Conservation (phyloP, 1,140 invertebrate species). For the Cheumatopsyche charites region DNA sequence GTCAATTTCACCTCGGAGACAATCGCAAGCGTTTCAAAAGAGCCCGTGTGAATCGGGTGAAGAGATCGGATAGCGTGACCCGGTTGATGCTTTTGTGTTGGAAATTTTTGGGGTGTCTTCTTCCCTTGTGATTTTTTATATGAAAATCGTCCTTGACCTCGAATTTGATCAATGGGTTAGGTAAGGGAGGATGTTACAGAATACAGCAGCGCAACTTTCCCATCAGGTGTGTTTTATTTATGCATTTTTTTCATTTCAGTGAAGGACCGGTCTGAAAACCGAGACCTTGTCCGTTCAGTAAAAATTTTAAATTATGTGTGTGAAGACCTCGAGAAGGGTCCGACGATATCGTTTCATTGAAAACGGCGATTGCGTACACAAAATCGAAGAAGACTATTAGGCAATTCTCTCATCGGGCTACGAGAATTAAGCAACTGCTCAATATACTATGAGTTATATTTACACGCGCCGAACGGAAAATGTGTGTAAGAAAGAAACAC, state of each 20-base stretch:
- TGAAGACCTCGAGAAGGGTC: background rate
- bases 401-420: slow-evolving; percentile 22
- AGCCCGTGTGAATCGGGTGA: background rate
- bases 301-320: too few species aligned
- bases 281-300: too few species aligned
- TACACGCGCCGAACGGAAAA: too few species aligned
- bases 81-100: background rate
- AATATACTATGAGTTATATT: background rate
- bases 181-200: slow-evolving; percentile 5
- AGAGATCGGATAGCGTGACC: slow-evolving; percentile 19
- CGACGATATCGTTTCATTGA: slow-evolving; percentile 17
- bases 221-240: slow-evolving; percentile 10
- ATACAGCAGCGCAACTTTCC: background rate
- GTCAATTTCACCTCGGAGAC: background rate
- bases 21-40: background rate
- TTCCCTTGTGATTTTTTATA: background rate
- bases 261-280: too few species aligned
- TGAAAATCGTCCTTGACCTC: slow-evolving; percentile 23
- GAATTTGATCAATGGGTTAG: slow-evolving; percentile 10
- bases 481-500: too few species aligned
- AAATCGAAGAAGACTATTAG: slow-evolving; percentile 33
- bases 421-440: background rate
- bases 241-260: too few species aligned
- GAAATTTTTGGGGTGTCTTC: background rate
- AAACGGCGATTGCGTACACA: slow-evolving; percentile 21